A percentile compares a stretch with the other conserved stretches of the same genome.
Evolutionary conservation across 2,797 vertebrate species (phyloP).

Genomic region (Allobates femoralis): DNA sequence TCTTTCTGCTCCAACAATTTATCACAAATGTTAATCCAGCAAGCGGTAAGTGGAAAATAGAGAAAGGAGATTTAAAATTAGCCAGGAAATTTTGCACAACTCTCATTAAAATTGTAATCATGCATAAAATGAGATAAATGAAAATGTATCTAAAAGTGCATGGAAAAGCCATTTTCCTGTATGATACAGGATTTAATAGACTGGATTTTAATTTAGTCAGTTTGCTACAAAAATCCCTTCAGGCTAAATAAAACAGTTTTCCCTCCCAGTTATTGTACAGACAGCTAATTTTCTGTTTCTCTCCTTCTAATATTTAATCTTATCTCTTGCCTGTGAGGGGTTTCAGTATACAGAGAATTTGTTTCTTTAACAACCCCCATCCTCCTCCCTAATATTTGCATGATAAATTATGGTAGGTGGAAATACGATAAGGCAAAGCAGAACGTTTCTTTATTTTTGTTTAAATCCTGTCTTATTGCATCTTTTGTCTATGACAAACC

Average conservation of each 20-base stretch:
- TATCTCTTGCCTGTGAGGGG: constrained; percentile 79
- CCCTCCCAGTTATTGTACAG: constrained; percentile 83
- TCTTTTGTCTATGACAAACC: constrained; percentile 64
- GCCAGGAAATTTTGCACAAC: constrained; percentile 87
- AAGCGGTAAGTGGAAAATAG: constrained; percentile 75
- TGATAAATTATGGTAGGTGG: constrained; percentile 80
- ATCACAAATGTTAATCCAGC: constrained; percentile 86
- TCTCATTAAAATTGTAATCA: constrained; percentile 96
- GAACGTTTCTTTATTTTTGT: constrained; percentile 81
- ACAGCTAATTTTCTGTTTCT: constrained; percentile 84
- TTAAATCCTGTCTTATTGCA: constrained; percentile 73
- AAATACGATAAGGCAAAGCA: constrained; percentile 73
- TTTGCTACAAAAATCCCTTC: constrained; percentile 87
- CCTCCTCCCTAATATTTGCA: constrained; percentile 82
- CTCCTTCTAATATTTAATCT: constrained; percentile 82
- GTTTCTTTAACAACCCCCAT: constrained; percentile 81
- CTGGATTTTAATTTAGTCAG: constrained; percentile 91
- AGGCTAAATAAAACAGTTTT: constrained; percentile 85
- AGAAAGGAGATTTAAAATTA: constrained; percentile 86
- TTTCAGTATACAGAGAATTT: constrained; percentile 80
- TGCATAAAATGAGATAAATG: constrained; percentile 95
- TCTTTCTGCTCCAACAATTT: constrained; percentile 82
- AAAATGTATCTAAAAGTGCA: constrained; percentile 88
- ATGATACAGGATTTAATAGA: constrained; percentile 90
- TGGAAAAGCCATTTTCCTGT: constrained; percentile 85